Evolutionary conservation across 2,797 vertebrate species (phyloP).

Genomic region (Dipus sagitta): DNA sequence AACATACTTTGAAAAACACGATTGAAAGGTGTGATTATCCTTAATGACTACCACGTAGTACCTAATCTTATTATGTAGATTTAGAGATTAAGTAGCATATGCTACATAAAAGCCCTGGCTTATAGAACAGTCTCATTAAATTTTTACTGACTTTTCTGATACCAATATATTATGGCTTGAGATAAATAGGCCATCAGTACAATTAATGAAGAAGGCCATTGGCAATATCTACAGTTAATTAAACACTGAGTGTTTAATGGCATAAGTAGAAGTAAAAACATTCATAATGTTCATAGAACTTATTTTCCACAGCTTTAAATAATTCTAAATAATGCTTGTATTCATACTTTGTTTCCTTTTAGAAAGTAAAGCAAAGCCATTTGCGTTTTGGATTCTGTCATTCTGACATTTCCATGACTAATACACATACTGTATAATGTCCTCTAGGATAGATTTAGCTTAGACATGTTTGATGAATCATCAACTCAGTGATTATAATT

Average conservation of each 20-base stretch:
- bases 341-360: conserved; percentile 50
- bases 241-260: conserved; percentile 44
- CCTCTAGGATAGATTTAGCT: conserved; percentile 34
- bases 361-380: conserved; percentile 33
- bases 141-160: conserved; percentile 53
- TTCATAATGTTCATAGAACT: conserved; percentile 2
- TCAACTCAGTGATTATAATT: conserved; percentile 18
- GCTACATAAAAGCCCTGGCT: neutral
- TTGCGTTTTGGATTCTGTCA: conserved; percentile 30
- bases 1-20: neutral
- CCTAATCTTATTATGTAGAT: neutral
- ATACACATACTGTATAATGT: conserved; percentile 10
- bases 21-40: conserved; percentile 4
- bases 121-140: neutral
- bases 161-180: neutral
- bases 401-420: conserved; percentile 60
- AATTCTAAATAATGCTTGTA: conserved; percentile 30
- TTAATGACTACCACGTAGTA: conserved; percentile 2
- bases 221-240: conserved; percentile 40
- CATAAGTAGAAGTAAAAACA: neutral
- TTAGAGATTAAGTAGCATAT: neutral
- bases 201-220: conserved; percentile 12
- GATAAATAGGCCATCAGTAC: neutral
- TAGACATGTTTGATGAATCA: conserved; percentile 24
- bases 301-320: conserved; percentile 1